These are phyloP conservation scores for Motacilla alba DNA, from an alignment of 2,113 vertebrate genomes.

Conservation along the genomic window DNA sequence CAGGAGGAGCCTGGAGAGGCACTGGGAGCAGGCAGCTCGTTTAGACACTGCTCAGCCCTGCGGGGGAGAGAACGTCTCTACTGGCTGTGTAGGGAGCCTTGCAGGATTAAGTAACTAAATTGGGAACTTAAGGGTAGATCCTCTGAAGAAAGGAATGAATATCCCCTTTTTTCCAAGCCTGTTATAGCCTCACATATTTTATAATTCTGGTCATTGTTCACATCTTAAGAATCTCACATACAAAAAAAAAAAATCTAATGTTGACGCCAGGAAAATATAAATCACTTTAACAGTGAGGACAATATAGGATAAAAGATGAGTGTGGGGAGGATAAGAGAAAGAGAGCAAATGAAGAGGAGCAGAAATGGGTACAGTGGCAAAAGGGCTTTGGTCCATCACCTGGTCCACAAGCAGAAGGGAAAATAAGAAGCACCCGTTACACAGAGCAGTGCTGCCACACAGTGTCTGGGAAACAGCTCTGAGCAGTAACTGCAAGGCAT, in stretches of 20 bases:
- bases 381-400: background rate
- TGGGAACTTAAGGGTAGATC: background rate
- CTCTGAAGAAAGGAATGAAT: background rate
- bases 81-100: background rate
- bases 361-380: background rate
- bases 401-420: background rate
- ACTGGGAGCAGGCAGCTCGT: background rate
- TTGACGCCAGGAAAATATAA: background rate
- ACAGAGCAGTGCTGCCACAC: conserved; percentile 57
- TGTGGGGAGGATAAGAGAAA: background rate
- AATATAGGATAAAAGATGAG: background rate
- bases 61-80: rapidly evolving
- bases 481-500: background rate
- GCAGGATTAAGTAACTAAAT: background rate
- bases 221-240: background rate
- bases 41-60: background rate
- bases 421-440: background rate
- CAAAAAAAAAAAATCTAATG: background rate
- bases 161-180: background rate
- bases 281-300: background rate
- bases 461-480: background rate
- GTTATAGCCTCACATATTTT: background rate
- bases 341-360: background rate
- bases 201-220: background rate
- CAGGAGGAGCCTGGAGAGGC: background rate